phyloP scores from a whole-genome alignment of 2,797 vertebrate species.

The Gymnocypris eckloni region DNA sequence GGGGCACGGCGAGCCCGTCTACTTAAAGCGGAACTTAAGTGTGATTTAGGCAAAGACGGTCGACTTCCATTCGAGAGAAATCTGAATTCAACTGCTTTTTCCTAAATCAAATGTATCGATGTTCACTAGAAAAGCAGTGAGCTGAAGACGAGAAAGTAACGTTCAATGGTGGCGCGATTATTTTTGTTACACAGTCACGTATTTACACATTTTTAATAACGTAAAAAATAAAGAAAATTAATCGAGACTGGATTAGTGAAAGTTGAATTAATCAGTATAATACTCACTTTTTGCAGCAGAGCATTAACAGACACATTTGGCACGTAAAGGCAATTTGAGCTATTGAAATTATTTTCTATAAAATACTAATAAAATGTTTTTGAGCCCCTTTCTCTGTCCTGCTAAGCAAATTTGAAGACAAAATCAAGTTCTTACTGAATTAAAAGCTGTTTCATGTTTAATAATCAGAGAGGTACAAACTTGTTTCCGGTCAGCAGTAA shows the following conservation, averaged over 20 bases:
- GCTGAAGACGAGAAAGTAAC: not conserved
- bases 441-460: conserved; percentile 49
- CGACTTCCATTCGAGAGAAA: conserved; percentile 70
- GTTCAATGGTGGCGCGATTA: not conserved
- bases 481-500: not conserved
- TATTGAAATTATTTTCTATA: not conserved
- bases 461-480: not conserved
- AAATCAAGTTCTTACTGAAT: not conserved
- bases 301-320: not conserved
- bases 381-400: not conserved
- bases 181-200: not conserved
- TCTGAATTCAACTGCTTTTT: conserved; percentile 72
- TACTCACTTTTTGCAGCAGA: not conserved
- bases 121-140: not conserved
- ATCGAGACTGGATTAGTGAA: not conserved
- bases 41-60: conserved; percentile 81
- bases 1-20: conserved; percentile 78
- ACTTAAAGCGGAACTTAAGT: conserved; percentile 80
- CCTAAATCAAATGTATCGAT: conserved; percentile 18
- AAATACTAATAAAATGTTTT: not conserved
- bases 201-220: not conserved
- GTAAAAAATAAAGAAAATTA: not conserved
- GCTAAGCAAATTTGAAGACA: not conserved
- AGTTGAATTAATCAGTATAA: not conserved
- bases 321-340: not conserved